Conservation (phyloP, 2,113 vertebrate species). For the Amblyornis subalaris region DNA sequence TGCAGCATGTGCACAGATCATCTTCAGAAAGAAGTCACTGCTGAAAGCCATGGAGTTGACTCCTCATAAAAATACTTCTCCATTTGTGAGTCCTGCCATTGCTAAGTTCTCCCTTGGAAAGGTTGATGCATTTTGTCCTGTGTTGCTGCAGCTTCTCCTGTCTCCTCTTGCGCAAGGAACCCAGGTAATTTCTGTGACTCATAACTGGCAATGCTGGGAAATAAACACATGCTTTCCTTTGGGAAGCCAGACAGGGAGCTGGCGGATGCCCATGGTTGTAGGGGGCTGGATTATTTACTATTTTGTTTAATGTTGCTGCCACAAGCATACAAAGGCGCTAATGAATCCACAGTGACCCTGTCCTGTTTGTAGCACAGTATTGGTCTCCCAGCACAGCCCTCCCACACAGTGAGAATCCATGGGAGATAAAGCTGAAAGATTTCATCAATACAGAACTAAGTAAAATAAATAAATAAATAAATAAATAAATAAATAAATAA, state of each 20-base stretch:
- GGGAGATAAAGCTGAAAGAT: background rate
- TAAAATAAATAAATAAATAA: background rate
- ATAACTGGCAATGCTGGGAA: background rate
- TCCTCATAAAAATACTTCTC: background rate
- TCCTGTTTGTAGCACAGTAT: background rate
- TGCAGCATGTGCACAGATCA: too few relatives aligned
- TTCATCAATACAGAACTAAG: background rate
- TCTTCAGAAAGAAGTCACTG: background rate
- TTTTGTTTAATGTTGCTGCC: background rate
- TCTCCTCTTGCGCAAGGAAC: background rate
- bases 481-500: background rate
- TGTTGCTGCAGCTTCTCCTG: background rate
- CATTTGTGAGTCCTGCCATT: background rate
- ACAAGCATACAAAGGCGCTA: background rate
- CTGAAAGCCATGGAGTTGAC: background rate
- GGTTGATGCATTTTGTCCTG: background rate
- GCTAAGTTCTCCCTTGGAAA: background rate
- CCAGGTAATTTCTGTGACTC: fast-evolving
- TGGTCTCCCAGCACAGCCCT: background rate
- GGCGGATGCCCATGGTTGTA: background rate
- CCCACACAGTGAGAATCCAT: background rate
- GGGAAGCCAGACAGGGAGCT: background rate
- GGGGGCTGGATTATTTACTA: background rate
- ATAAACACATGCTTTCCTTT: background rate
- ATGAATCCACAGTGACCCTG: background rate